Percentiles rank a stretch among this genome's conserved stretches.
Evolutionary conservation across 1,140 invertebrate genomes (phyloP).

Genomic region (Drosophila mauritiana): DNA sequence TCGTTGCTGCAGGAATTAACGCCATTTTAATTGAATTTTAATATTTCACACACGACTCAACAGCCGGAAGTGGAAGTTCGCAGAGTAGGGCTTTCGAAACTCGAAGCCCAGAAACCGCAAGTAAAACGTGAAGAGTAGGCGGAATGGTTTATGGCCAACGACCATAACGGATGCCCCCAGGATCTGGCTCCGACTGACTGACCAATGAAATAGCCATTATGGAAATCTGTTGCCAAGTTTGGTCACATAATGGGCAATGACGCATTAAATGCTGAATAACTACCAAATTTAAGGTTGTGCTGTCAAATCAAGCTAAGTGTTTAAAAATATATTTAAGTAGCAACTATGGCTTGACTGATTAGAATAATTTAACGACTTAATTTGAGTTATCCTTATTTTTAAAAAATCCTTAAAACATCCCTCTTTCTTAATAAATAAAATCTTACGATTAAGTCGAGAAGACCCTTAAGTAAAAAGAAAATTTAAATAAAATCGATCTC

Average conservation of each 20-base stretch:
- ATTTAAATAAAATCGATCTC: background rate
- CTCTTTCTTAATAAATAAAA: too few species aligned
- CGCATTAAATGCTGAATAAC: slow-evolving; percentile 43
- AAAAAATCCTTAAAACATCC: too few species aligned
- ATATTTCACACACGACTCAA: slow-evolving; percentile 81
- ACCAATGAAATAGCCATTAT: slow-evolving; percentile 78
- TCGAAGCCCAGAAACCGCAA: slow-evolving; percentile 64
- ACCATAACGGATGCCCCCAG: slow-evolving; percentile 17
- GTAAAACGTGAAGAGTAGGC: slow-evolving; percentile 63
- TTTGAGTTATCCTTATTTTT: too few species aligned
- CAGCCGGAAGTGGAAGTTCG: slow-evolving; percentile 63
- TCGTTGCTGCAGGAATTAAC: slow-evolving; percentile 73
- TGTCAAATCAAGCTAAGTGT: too few species aligned
- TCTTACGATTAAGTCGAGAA: too few species aligned
- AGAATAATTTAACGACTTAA: too few species aligned
- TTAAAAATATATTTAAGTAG: too few species aligned
- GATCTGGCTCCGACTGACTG: slow-evolving; percentile 10
- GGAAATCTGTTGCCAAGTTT: slow-evolving; percentile 72
- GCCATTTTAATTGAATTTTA: slow-evolving; percentile 84
- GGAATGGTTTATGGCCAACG: slow-evolving; percentile 24
- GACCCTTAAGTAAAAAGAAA: too few species aligned
- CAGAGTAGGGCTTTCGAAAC: slow-evolving; percentile 47
- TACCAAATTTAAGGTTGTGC: background rate
- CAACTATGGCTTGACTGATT: too few species aligned
- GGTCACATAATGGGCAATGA: slow-evolving; percentile 62